These are phyloP conservation scores for Bucco capensis DNA, from an alignment of 2,113 vertebrate species.

Conservation along the genomic window DNA sequence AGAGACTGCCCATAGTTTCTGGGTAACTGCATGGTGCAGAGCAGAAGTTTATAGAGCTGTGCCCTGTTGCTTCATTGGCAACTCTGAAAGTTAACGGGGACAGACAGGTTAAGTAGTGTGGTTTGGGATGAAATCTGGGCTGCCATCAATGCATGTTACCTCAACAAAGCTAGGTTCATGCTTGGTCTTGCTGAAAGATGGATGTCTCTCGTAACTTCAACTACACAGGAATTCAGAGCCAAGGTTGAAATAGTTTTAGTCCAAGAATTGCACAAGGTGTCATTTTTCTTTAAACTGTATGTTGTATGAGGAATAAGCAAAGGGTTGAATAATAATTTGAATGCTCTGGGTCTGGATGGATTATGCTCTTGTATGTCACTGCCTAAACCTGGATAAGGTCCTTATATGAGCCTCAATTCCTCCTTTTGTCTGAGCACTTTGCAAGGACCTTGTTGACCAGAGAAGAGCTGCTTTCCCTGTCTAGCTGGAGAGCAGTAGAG, in stretches of 20 bases:
- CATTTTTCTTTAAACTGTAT: neutral
- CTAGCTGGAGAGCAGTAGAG: neutral
- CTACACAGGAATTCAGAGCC: neutral
- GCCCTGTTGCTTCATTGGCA: neutral
- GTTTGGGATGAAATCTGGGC: neutral
- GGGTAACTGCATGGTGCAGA: neutral
- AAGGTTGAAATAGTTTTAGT: neutral
- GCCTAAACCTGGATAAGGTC: neutral
- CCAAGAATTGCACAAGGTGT: neutral
- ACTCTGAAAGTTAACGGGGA: neutral
- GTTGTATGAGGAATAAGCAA: neutral
- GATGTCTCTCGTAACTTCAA: neutral
- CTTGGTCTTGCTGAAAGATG: neutral
- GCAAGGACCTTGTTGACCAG: neutral
- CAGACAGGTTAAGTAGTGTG: neutral
- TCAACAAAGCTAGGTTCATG: neutral
- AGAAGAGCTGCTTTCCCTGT: neutral
- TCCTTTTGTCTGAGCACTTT: neutral
- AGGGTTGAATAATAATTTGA: neutral
- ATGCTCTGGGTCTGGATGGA: neutral
- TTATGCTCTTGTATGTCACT: neutral
- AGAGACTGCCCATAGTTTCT: neutral
- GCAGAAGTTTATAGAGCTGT: constrained; percentile 25
- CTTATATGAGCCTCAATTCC: neutral
- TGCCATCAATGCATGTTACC: neutral